These are phyloP conservation scores for Nannoperca obscura DNA, from an alignment of 2,797 vertebrate species.

Conservation along the genomic window DNA sequence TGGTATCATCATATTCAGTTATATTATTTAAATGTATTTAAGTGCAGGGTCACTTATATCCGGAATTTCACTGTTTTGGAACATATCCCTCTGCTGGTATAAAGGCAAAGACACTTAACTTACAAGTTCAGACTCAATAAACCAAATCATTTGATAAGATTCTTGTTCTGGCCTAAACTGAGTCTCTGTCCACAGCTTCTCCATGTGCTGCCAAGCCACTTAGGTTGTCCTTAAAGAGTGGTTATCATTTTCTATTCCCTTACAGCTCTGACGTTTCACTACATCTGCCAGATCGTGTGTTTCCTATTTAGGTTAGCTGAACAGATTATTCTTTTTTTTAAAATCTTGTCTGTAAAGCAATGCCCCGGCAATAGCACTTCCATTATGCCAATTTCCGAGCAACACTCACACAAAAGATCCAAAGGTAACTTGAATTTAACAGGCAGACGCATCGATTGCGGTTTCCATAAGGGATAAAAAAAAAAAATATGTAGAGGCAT, in stretches of 20 bases:
- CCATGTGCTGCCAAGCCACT: constrained; percentile 6
- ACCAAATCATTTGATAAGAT: constrained; percentile 15
- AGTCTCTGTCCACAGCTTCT: constrained; percentile 3
- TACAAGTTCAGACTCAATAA: not conserved
- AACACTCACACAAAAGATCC: constrained; percentile 45
- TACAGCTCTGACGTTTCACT: constrained; percentile 23
- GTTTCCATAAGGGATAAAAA: constrained; percentile 36
- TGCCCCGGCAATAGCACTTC: constrained; percentile 29
- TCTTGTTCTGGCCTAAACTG: constrained; percentile 12
- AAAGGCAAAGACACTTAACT: not conserved
- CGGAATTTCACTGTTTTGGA: not conserved
- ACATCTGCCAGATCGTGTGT: constrained; percentile 21
- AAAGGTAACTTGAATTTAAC: constrained; percentile 57
- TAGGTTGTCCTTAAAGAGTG: constrained; percentile 26
- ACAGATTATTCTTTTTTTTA: not conserved
- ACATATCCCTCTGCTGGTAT: not conserved
- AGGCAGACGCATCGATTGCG: constrained; percentile 51
- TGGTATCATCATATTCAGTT: not conserved
- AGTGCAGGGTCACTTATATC: not conserved
- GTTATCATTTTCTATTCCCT: constrained; percentile 11
- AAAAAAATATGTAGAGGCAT: constrained; percentile 44
- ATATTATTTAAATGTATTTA: not conserved
- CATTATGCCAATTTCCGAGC: constrained; percentile 48
- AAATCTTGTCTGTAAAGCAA: constrained; percentile 19
- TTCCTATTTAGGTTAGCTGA: not conserved